Evolutionary conservation across 2,113 vertebrate species (phyloP), one percentile per base, ranked within the genome.

Genomic region (Passer domesticus): DNA sequence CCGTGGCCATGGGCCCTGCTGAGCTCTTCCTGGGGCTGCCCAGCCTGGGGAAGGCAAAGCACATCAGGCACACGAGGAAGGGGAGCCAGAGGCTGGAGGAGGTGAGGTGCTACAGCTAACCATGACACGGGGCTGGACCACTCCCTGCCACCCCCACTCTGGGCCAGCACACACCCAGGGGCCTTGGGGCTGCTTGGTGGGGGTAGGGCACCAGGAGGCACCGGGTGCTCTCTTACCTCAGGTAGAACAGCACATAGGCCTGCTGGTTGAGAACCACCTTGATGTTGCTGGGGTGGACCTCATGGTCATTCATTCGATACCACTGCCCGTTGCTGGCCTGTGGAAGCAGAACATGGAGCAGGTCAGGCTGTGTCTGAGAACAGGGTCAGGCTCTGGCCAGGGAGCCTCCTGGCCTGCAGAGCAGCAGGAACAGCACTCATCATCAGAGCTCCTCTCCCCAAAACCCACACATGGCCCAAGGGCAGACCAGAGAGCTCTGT

Each of bases 231-330:
- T 14, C 92, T 94, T 92, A 99, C 99, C 99, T 98, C 96, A 99
- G 92, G 78, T 99, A 99, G 97, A 99, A 99, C 39, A 99, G 99
- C 62, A 99, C 95, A 1, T 99, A 99, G 37, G 99, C 99, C 97
- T 99, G 99, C 97, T 99, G 99, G 97, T 99, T 99, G 89, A 99
- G 98, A 14, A 99, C 99, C 67, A 99, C 99, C 94, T 99, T 99
- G 97, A 99, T 98, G 90, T 99, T 99, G 97, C 99, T 99, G 59
- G 97, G 97, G 60, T 99, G 98, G 67, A 99, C 99, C 95, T 98
- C 93, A 1, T 99, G 98, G 90, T 99, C 99, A 0, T 99, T 99
- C 99, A 99, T 99, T 92, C 99, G 99, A 92, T 99, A 99, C 99
- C 99, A 99, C 95, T 99, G 99, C 18, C 99, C 99, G 1, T 98